Conservation (phyloP, 2,113 vertebrate species). For the Puffinus mauretanicus region DNA sequence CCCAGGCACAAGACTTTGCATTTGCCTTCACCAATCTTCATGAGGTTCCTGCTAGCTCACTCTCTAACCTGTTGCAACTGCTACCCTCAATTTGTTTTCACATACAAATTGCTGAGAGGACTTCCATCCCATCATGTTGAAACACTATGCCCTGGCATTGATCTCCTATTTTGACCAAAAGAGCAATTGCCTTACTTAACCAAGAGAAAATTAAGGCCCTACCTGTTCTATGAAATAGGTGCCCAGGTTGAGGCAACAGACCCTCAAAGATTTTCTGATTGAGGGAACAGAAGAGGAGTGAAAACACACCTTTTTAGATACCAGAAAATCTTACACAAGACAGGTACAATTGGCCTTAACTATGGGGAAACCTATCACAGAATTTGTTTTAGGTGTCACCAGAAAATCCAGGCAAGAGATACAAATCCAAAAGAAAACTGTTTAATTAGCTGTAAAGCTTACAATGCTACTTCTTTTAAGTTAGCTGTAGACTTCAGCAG, state of each 20-base stretch:
- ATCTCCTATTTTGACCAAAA: background rate
- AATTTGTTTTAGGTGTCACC: background rate
- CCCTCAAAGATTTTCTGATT: background rate
- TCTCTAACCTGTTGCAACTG: background rate
- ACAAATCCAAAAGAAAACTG: background rate
- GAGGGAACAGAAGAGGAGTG: background rate
- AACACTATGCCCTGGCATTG: background rate
- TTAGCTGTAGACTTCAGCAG: background rate
- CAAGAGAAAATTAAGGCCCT: background rate
- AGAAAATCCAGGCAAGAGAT: background rate
- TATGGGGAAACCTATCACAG: background rate
- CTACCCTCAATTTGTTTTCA: background rate
- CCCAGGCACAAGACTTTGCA: background rate
- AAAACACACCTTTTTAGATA: background rate
- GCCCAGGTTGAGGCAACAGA: no score
- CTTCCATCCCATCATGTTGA: background rate
- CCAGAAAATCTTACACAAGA: background rate
- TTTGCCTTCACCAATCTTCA: background rate
- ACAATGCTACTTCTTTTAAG: background rate
- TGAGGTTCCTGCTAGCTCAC: background rate
- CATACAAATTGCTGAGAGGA: background rate
- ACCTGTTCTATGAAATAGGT: background rate
- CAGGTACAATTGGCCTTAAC: background rate
- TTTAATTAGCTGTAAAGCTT: background rate
- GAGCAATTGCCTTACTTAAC: background rate